Evolutionary conservation across 2,888 invertebrate species (phyloP).

Genomic region (Cloeon dipterum): DNA sequence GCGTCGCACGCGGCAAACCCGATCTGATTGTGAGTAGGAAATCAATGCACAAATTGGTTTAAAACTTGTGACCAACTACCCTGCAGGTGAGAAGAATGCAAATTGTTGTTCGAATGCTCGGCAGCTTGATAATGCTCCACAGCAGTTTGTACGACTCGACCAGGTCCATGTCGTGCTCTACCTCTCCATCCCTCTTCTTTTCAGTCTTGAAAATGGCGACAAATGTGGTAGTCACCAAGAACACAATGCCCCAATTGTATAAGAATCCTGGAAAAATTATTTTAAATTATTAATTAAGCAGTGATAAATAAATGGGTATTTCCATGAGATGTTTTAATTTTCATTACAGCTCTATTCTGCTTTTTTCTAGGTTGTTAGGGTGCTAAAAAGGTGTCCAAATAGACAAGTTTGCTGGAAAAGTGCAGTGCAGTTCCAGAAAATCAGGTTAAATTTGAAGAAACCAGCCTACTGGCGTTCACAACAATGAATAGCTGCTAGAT

Average conservation of each 20-base stretch:
- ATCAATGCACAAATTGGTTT: not conserved
- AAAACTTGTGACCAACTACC: constrained; percentile 26
- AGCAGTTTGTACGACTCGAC: constrained; percentile 62
- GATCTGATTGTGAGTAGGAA: constrained; percentile 29
- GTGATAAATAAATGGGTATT: too few species aligned
- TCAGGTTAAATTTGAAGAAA: too few species aligned
- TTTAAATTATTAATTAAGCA: too few species aligned
- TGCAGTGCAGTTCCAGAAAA: too few species aligned
- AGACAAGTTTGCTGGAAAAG: too few species aligned
- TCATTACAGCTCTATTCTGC: too few species aligned
- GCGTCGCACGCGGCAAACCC: constrained; percentile 92
- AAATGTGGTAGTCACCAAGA: constrained; percentile 71
- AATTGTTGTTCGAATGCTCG: constrained; percentile 55
- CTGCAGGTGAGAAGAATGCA: constrained; percentile 73
- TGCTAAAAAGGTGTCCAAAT: too few species aligned
- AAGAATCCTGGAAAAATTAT: constrained; percentile 48
- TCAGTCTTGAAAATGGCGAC: constrained; percentile 78
- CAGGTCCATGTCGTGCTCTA: constrained; percentile 23
- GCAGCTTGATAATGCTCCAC: constrained; percentile 58
- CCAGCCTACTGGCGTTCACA: too few species aligned
- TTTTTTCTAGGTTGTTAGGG: too few species aligned
- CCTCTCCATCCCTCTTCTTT: constrained; percentile 19
- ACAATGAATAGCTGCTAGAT: too few species aligned
- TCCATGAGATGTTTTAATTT: too few species aligned
- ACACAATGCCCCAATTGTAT: constrained; percentile 85